phyloP scores from a whole-genome alignment of 2,113 vertebrate genomes.

The Lampris megalopsis region DNA sequence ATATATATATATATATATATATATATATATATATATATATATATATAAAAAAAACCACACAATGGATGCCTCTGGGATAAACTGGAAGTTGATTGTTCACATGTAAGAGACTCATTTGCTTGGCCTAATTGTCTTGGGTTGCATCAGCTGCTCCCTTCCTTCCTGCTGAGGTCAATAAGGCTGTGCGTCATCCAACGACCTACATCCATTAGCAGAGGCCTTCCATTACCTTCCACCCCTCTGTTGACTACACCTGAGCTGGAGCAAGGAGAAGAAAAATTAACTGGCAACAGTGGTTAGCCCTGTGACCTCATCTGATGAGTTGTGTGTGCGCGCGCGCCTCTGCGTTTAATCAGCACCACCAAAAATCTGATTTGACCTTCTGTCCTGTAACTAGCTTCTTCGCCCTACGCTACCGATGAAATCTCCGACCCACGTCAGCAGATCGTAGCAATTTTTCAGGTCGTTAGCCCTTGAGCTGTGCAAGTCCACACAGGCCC shows the following conservation, averaged over 20 bases:
- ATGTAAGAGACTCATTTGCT: slow-evolving; percentile 12
- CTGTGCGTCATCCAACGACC: slow-evolving; percentile 53
- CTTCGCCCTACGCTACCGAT: not conserved
- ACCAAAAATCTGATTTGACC: slow-evolving; percentile 14
- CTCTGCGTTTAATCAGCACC: slow-evolving; percentile 25
- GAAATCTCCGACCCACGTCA: slow-evolving; percentile 1
- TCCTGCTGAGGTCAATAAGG: slow-evolving; percentile 23
- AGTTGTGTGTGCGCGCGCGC: slow-evolving; percentile 16
- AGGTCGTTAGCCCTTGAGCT: not conserved
- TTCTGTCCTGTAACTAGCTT: slow-evolving; percentile 20
- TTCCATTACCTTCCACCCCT: not conserved
- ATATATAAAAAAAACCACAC: no score
- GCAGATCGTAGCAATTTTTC: not conserved
- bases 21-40: no score
- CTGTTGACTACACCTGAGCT: slow-evolving; percentile 9
- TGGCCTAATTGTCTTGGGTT: slow-evolving; percentile 47
- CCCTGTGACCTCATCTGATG: slow-evolving; percentile 59
- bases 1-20: no score
- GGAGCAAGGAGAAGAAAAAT: slow-evolving; percentile 62
- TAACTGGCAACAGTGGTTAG: slow-evolving; percentile 33
- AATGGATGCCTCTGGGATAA: not conserved
- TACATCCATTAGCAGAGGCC: slow-evolving; percentile 6
- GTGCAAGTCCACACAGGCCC: slow-evolving; percentile 21
- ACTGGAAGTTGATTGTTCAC: slow-evolving; percentile 14
- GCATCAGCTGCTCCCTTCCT: not conserved